phyloP scores from a whole-genome alignment of 2,888 invertebrate genomes.

The Crematogaster levior region DNA sequence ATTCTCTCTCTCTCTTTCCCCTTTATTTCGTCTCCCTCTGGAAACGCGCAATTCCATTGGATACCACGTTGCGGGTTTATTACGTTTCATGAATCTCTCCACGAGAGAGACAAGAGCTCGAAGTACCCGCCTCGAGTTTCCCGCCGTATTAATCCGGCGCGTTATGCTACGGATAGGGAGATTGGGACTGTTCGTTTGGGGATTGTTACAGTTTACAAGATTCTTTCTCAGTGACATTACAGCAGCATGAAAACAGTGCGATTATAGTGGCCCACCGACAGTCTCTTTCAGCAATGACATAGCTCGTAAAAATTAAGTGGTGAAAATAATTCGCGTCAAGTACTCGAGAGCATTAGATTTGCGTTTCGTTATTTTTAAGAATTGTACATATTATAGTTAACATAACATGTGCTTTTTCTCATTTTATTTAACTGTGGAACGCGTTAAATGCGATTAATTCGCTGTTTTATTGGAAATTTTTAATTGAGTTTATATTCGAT shows the following conservation, averaged over 20 bases:
- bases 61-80: constrained; percentile 51
- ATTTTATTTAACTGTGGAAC: too few relatives aligned
- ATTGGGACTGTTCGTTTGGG: constrained; percentile 10
- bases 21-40: not conserved
- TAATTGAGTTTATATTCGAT: not conserved
- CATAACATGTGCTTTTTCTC: not conserved
- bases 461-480: too few relatives aligned
- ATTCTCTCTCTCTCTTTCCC: not conserved
- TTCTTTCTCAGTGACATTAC: not conserved
- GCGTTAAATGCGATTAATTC: too few relatives aligned
- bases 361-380: not conserved
- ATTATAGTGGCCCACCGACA: not conserved
- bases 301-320: not conserved
- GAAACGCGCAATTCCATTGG: constrained; percentile 32
- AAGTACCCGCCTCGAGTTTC: not conserved
- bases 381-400: not conserved
- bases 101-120: constrained; percentile 6
- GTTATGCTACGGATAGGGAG: constrained; percentile 17
- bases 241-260: not conserved
- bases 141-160: constrained; percentile 13
- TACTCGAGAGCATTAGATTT: not conserved
- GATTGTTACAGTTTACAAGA: constrained; percentile 5
- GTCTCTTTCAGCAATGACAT: not conserved
- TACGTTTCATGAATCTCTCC: constrained; percentile 45
- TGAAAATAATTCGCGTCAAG: not conserved